Percentiles rank a stretch among this genome's conserved stretches.
Evolutionary conservation across 2,113 vertebrate genomes (phyloP).

Genomic region (Dipodomys ordii): DNA sequence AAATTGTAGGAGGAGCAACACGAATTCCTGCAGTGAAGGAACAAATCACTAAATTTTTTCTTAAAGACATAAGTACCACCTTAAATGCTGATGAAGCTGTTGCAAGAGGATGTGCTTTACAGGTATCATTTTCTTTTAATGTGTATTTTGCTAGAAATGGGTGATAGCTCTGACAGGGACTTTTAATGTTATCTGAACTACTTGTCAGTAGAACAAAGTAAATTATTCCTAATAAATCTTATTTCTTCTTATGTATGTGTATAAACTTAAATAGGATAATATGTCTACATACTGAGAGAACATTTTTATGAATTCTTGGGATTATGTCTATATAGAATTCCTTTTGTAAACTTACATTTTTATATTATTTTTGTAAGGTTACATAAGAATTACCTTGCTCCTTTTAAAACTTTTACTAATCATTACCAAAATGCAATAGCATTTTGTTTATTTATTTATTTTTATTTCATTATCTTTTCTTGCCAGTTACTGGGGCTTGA

Average conservation of each 20-base stretch:
- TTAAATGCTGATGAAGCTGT: conserved; percentile 98
- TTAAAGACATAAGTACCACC: conserved; percentile 96
- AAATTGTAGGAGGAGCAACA: conserved; percentile 96
- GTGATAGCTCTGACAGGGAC: not conserved
- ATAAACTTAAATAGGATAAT: conserved; percentile 17
- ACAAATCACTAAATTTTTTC: conserved; percentile 92
- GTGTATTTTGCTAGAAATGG: not conserved
- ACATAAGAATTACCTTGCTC: not conserved
- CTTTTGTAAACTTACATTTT: conserved; percentile 11
- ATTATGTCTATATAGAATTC: conserved; percentile 39
- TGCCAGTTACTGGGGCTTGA: no score
- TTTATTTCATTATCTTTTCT: no score
- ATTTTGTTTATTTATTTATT: no score
- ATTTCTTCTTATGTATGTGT: not conserved
- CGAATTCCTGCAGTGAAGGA: conserved; percentile 96
- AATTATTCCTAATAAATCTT: conserved; percentile 36
- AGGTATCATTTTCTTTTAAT: conserved; percentile 86
- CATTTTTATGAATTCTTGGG: conserved; percentile 20
- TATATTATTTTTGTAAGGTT: conserved; percentile 12
- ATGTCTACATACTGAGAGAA: conserved; percentile 19
- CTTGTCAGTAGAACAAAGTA: conserved; percentile 8
- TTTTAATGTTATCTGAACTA: not conserved
- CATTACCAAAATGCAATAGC: not conserved
- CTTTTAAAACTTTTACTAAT: conserved; percentile 36
- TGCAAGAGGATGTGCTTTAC: conserved; percentile 95